phyloP scores from a whole-genome alignment of 2,113 vertebrate genomes.

The Synchiropus splendidus region DNA sequence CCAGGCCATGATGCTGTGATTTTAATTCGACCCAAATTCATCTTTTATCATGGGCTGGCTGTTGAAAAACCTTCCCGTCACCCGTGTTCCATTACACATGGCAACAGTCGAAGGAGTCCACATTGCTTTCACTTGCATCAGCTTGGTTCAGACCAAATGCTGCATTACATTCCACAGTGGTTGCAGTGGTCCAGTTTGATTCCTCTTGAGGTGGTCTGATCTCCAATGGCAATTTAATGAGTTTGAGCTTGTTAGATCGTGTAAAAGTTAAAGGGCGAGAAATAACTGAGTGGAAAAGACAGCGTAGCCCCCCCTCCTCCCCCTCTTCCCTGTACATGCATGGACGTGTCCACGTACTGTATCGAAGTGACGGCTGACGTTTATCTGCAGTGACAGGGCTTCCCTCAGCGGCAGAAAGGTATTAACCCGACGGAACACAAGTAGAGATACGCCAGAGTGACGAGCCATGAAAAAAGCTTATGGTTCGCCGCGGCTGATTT shows the following conservation, averaged over 20 bases:
- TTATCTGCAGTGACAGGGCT: conserved; percentile 17
- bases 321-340: conserved; percentile 7
- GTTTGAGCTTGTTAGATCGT: not conserved
- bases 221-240: too few species aligned
- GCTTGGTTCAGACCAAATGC: too few species aligned
- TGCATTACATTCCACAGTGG: too few species aligned
- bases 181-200: too few species aligned
- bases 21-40: too few species aligned
- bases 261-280: conserved; percentile 9
- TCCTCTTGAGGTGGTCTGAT: too few species aligned
- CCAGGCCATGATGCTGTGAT: too few species aligned
- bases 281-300: conserved; percentile 22
- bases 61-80: too few species aligned
- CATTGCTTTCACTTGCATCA: too few species aligned
- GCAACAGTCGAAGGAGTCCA: too few species aligned
- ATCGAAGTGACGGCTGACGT: conserved; percentile 9
- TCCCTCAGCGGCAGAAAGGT: conserved; percentile 7
- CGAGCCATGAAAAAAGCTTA: conserved; percentile 18
- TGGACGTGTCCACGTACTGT: conserved; percentile 5
- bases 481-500: conserved; percentile 15
- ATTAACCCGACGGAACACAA: conserved; percentile 4
- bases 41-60: too few species aligned
- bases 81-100: too few species aligned
- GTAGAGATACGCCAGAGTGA: conserved; percentile 9
- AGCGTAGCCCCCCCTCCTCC: not conserved